Conservation (phyloP, 2,888 invertebrate species). For the Tigriopus californicus region DNA sequence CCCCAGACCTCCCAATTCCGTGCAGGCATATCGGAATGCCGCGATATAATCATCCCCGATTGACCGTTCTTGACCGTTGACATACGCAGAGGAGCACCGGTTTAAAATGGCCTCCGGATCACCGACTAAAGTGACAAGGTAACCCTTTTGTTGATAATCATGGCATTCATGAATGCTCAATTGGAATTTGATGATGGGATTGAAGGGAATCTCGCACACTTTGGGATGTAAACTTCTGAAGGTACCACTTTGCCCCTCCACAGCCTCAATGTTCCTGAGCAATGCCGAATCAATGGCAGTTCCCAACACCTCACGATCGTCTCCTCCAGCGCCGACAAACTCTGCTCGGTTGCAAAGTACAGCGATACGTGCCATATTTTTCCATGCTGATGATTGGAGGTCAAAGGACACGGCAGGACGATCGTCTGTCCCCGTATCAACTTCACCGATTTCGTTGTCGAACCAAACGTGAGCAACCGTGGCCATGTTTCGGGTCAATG, state of each 20-base stretch:
- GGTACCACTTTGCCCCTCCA: constrained; percentile 5
- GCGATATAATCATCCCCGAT: constrained; percentile 8
- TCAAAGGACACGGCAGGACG: constrained; percentile 13
- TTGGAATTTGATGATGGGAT: constrained; percentile 10
- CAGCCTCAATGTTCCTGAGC: background rate
- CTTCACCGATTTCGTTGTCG: constrained; percentile 15
- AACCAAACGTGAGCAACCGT: constrained; percentile 15
- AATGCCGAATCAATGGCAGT: constrained; percentile 11
- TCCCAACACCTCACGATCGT: background rate
- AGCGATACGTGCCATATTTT: constrained; percentile 14
- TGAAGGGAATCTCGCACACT: constrained; percentile 12
- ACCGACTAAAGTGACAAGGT: constrained; percentile 3
- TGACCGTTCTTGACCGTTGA: background rate
- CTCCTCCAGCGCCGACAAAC: background rate
- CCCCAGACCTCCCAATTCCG: constrained; percentile 9
- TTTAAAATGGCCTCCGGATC: constrained; percentile 9
- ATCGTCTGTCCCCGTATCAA: constrained; percentile 17
- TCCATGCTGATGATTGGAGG: constrained; percentile 7
- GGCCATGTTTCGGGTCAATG: constrained; percentile 12
- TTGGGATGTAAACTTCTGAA: constrained; percentile 10
- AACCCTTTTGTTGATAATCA: constrained; percentile 10
- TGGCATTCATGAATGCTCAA: constrained; percentile 9
- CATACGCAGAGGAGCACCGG: background rate
- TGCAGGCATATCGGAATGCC: constrained; percentile 5
- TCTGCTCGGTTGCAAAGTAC: constrained; percentile 16